Evolutionary conservation across 2,888 invertebrate genomes (phyloP), one percentile per base, ranked within the genome.

Genomic region (Ligdia adustata): DNA sequence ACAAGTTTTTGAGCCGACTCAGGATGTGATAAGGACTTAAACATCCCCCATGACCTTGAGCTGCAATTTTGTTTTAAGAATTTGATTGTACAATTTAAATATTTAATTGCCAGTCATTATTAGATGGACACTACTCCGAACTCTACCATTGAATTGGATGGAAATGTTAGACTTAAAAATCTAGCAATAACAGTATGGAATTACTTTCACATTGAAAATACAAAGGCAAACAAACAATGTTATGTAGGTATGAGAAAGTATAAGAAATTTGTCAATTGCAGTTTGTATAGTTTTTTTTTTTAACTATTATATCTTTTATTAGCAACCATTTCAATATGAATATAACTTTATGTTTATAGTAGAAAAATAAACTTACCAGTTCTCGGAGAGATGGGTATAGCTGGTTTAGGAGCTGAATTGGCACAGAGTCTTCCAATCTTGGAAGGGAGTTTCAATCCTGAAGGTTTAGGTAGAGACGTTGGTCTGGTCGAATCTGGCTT

Each of bases 371-470:
- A 83, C 90, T 90, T 67, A 90, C 91, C 90, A 71, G 74, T 73
- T 82, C 90, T 83, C 11, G 92, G 92, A 47, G 92, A 90, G 32
- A 92, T 86, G 18, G 94, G 94, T 42, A 94, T 78, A n/a, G 93
- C 92, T 52, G 94, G 93, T 77, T 94, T 94, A 4, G 93, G 93
- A 52, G 92, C 87, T 50, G 91, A 85, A 43, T 92, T 91, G 60
- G 92, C 91, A 66, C 94, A 94, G 24, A 93, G 90, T 58, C 94
- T 83, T 47, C 93, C 93, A 69, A 94, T 94, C 81, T 93, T 94
- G 29, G 92, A 90, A 3, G 94, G 93, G 37, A 88, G 93, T 64
- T 92, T 92, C 56, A 94, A 75, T 44, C 93, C 93, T 9, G 93
- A 93, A 48, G 92, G 91, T 68, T 92, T 92, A 12, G 89, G 80